Conservation (phyloP, 2,888 invertebrate species). For the Thymelicus lineola region DNA sequence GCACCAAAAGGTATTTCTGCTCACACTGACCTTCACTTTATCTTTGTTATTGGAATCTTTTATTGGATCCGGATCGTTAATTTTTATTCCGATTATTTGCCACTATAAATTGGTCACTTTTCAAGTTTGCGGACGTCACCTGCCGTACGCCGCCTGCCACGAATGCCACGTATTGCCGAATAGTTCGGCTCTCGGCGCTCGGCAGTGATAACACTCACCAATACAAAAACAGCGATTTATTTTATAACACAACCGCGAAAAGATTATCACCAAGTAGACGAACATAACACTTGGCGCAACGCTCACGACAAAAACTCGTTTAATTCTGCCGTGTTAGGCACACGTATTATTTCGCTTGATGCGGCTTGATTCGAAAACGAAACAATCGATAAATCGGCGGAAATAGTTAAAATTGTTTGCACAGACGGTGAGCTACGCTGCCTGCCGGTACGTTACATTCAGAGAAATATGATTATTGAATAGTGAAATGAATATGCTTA, state of each 20-base stretch:
- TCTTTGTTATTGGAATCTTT: conserved; percentile 51
- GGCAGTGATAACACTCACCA: conserved; percentile 64
- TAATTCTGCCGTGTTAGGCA: conserved; percentile 55
- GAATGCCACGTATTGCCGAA: conserved; percentile 73
- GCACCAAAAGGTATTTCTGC: conserved; percentile 26
- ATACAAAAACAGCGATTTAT: conserved; percentile 45
- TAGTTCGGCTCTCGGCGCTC: conserved; percentile 45
- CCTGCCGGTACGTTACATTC: conserved; percentile 4
- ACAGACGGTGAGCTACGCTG: conserved; percentile 51
- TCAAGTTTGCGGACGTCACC: conserved; percentile 53
- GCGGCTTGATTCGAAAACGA: conserved; percentile 55
- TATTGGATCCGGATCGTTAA: conserved; percentile 55
- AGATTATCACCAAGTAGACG: conserved; percentile 52
- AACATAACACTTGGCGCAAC: conserved; percentile 42
- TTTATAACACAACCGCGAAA: conserved; percentile 52
- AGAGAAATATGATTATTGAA: too few species aligned
- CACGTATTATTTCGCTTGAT: conserved; percentile 50
- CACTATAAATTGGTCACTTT: conserved; percentile 38
- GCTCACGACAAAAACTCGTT: conserved; percentile 57
- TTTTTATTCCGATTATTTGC: conserved; percentile 46
- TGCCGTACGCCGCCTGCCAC: conserved; percentile 25
- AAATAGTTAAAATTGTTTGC: conserved; percentile 65
- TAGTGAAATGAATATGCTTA: too few species aligned
- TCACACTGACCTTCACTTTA: conserved; percentile 54
- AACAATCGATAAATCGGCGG: conserved; percentile 61